Percentiles rank a stretch among this genome's conserved stretches.
Evolutionary conservation across 2,113 vertebrate species (phyloP).

Genomic region (Holacanthus passer): DNA sequence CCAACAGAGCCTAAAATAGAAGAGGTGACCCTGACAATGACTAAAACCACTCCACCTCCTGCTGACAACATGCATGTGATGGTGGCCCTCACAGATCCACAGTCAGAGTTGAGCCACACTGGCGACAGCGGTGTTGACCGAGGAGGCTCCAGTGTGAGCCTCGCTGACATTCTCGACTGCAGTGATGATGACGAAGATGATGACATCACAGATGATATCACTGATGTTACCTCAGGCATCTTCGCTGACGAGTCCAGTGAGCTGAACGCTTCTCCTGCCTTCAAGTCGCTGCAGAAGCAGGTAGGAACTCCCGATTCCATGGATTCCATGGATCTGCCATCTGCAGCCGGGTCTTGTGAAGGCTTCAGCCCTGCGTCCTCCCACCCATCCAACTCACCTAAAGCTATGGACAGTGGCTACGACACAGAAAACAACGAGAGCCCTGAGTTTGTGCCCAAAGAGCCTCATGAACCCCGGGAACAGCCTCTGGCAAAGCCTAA

Average conservation of each 20-base stretch:
- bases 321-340: constrained; percentile 90
- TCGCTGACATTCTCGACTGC: constrained; percentile 83
- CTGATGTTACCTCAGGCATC: constrained; percentile 88
- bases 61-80: constrained; percentile 63
- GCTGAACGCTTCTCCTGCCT: constrained; percentile 63
- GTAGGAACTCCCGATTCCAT: constrained; percentile 90
- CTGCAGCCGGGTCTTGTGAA: constrained; percentile 86
- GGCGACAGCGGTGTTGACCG: constrained; percentile 76
- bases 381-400: constrained; percentile 85
- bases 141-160: constrained; percentile 81
- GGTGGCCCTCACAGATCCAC: constrained; percentile 67
- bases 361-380: constrained; percentile 83
- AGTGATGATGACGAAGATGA: constrained; percentile 84
- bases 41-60: constrained; percentile 50
- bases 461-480: constrained; percentile 88
- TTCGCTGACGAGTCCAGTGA: constrained; percentile 87
- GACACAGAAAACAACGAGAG: constrained; percentile 98
- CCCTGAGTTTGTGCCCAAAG: constrained; percentile 93
- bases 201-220: constrained; percentile 82
- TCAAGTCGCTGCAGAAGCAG: constrained; percentile 90
- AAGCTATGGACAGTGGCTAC: constrained; percentile 94
- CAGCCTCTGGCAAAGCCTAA: constrained; percentile 64
- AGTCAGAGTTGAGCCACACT: constrained; percentile 71
- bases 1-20: constrained; percentile 59
- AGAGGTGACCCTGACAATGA: constrained; percentile 51